phyloP scores from a whole-genome alignment of 2,113 vertebrate species.

The Malurus alboscapulatus region DNA sequence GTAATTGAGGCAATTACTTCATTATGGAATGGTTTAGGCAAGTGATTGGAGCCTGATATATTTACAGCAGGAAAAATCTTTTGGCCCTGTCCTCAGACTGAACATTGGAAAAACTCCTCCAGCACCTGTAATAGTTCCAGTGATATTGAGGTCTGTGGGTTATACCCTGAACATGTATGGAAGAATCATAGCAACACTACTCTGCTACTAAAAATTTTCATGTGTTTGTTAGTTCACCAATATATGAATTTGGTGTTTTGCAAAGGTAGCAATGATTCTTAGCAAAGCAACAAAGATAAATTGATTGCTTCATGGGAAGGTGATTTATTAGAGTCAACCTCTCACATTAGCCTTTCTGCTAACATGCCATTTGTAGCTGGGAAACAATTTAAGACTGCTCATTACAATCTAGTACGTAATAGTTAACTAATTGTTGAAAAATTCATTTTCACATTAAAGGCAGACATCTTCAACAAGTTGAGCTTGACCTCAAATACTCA shows the following conservation, averaged over 20 bases:
- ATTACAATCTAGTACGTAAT: background rate
- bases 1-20: background rate
- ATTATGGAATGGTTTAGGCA: background rate
- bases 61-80: background rate
- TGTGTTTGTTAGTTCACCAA: background rate
- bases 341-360: background rate
- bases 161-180: background rate
- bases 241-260: background rate
- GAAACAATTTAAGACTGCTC: background rate
- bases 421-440: background rate
- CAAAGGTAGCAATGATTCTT: background rate
- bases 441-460: background rate
- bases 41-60: background rate
- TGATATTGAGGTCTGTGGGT: background rate
- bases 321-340: background rate
- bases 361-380: background rate
- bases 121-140: background rate
- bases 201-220: background rate
- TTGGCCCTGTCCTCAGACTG: background rate
- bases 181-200: background rate
- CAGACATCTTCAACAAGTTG: accelerated
- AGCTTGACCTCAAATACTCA: background rate
- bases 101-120: background rate
- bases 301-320: background rate
- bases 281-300: background rate